These are phyloP conservation scores for Venusia cambrica DNA, from an alignment of 2,888 invertebrate species.

Conservation along the genomic window DNA sequence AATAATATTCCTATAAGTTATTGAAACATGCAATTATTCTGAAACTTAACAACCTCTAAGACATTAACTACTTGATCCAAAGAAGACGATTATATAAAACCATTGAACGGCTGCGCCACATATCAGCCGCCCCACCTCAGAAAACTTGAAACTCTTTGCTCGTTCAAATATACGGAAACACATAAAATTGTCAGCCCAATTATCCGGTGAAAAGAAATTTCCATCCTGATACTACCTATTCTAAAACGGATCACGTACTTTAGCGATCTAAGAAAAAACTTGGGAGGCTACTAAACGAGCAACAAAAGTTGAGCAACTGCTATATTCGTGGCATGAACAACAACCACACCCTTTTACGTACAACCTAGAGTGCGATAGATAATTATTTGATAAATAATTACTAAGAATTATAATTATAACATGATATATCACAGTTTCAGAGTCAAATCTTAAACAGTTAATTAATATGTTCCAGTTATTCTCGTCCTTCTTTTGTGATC, in stretches of 20 bases:
- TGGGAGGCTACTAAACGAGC: slow-evolving; percentile 17
- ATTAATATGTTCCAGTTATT: too few relatives aligned
- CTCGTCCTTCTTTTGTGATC: not conserved
- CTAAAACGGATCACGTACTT: slow-evolving; percentile 44
- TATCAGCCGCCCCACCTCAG: slow-evolving; percentile 16
- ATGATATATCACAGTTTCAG: too few relatives aligned
- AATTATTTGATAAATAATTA: too few relatives aligned
- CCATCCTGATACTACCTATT: slow-evolving; percentile 47
- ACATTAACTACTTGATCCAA: too few relatives aligned
- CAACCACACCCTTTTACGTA: too few relatives aligned
- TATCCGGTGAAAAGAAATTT: slow-evolving; percentile 48
- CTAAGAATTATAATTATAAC: too few relatives aligned
- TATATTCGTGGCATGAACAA: too few relatives aligned
- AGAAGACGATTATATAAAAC: slow-evolving; percentile 14
- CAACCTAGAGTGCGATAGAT: too few relatives aligned
- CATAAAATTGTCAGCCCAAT: slow-evolving; percentile 50
- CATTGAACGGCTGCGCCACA: slow-evolving; percentile 12
- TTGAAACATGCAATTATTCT: too few relatives aligned
- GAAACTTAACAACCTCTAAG: too few relatives aligned
- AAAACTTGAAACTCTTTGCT: slow-evolving; percentile 39
- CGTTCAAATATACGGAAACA: slow-evolving; percentile 46
- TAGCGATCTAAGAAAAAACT: slow-evolving; percentile 41
- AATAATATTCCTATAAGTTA: too few relatives aligned
- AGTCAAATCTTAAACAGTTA: too few relatives aligned
- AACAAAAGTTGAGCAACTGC: slow-evolving; percentile 6